These are phyloP conservation scores for Danio albolineatus DNA, from an alignment of 2,797 vertebrate genomes.

Conservation along the genomic window DNA sequence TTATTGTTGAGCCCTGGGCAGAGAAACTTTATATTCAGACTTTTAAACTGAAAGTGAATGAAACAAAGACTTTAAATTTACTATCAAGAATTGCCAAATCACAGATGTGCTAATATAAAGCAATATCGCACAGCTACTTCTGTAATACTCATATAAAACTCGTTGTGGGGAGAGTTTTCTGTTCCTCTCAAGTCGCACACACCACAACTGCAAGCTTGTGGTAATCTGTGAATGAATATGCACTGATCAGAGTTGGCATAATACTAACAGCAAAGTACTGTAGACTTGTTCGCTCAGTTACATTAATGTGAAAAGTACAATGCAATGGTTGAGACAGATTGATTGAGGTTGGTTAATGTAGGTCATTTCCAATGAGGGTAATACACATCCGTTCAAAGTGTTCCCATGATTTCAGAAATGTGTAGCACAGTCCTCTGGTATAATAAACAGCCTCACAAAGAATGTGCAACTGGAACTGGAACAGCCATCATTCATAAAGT, in stretches of 20 bases:
- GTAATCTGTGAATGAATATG: not conserved
- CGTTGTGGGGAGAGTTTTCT: not conserved
- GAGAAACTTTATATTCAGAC: too few relatives aligned
- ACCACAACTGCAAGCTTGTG: not conserved
- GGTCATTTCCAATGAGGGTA: conserved; percentile 1
- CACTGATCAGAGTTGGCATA: not conserved
- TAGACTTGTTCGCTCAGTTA: not conserved
- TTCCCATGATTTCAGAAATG: conserved; percentile 1
- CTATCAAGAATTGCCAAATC: too few relatives aligned
- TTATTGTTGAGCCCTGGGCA: too few relatives aligned
- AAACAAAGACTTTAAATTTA: too few relatives aligned
- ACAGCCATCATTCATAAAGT: not conserved
- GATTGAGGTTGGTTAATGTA: conserved; percentile 29
- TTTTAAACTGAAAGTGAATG: too few relatives aligned
- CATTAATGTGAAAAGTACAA: conserved; percentile 13
- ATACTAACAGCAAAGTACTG: not conserved
- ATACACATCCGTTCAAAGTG: conserved; percentile 1
- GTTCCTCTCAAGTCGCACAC: not conserved
- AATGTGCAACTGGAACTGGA: not conserved
- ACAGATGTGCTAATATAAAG: too few relatives aligned
- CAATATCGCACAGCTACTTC: too few relatives aligned
- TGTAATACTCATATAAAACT: not conserved
- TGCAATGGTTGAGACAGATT: conserved; percentile 5
- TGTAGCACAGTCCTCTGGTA: not conserved
- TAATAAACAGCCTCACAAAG: not conserved